Evolutionary conservation across 2,797 vertebrate genomes (phyloP).

Genomic region (Melopsittacus undulatus): DNA sequence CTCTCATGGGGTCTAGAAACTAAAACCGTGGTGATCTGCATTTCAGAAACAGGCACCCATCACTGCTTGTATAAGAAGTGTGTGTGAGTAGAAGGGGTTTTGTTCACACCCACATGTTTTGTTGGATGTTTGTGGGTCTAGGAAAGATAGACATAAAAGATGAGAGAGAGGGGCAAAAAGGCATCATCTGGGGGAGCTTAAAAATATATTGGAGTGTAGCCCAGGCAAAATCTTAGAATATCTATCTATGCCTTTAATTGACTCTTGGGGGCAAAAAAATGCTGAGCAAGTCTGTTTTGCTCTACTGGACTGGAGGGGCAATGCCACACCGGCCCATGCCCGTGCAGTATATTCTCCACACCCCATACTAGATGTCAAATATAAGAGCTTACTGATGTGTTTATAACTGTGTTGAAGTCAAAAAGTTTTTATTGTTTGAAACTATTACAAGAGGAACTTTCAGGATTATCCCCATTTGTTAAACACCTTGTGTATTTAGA

Average conservation of each 20-base stretch:
- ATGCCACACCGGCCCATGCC: fast-evolving
- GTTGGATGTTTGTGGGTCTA: neutral
- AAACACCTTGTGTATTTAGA: neutral
- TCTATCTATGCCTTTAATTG: neutral
- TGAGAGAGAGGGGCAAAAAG: neutral
- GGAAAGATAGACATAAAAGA: neutral
- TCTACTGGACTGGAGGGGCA: fast-evolving
- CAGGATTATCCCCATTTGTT: neutral
- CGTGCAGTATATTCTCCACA: neutral
- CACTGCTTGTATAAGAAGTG: neutral
- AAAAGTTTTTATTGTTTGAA: neutral
- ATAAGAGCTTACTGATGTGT: neutral
- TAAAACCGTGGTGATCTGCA: neutral
- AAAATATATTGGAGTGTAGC: neutral
- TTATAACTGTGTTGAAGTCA: neutral
- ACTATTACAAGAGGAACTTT: neutral
- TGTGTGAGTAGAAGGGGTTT: neutral
- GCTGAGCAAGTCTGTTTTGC: neutral
- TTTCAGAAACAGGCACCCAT: neutral
- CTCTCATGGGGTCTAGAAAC: neutral
- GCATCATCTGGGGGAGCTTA: neutral
- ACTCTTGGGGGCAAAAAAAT: neutral
- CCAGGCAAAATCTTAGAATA: neutral
- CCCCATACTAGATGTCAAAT: fast-evolving
- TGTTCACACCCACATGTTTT: neutral